Evolutionary conservation across 2,113 vertebrate species (phyloP).

Genomic region (Dipodomys spectabilis): DNA sequence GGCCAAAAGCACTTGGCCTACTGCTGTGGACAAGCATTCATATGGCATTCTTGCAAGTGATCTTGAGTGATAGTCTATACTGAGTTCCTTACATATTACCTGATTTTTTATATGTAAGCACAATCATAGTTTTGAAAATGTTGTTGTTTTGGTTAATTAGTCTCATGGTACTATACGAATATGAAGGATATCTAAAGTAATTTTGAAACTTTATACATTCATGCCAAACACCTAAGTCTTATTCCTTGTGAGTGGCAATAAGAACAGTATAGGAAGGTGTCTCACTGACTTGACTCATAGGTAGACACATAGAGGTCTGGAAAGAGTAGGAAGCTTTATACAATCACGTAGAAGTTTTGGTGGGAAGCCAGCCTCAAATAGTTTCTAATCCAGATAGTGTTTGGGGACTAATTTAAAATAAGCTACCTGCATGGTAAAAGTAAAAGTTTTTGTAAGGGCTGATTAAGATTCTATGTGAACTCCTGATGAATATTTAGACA

Average conservation of each 20-base stretch:
- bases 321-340: not conserved
- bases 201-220: not conserved
- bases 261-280: not conserved
- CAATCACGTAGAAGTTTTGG: not conserved
- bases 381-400: not conserved
- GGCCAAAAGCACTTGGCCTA: not conserved
- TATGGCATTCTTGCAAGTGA: not conserved
- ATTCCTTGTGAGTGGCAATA: not conserved
- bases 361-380: not conserved
- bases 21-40: not conserved
- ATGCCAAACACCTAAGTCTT: not conserved
- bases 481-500: not conserved
- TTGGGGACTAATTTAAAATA: not conserved
- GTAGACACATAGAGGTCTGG: not conserved
- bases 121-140: not conserved
- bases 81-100: not conserved
- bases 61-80: not conserved
- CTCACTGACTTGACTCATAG: not conserved
- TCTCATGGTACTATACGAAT: slow-evolving; percentile 22
- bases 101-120: too few species aligned
- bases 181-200: not conserved
- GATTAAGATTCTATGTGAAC: not conserved
- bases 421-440: not conserved
- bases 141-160: not conserved
- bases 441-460: not conserved